Base-by-base conservation (phyloP, 2,797 vertebrate genomes). In the Myioborus melanocephalus region DNA sequence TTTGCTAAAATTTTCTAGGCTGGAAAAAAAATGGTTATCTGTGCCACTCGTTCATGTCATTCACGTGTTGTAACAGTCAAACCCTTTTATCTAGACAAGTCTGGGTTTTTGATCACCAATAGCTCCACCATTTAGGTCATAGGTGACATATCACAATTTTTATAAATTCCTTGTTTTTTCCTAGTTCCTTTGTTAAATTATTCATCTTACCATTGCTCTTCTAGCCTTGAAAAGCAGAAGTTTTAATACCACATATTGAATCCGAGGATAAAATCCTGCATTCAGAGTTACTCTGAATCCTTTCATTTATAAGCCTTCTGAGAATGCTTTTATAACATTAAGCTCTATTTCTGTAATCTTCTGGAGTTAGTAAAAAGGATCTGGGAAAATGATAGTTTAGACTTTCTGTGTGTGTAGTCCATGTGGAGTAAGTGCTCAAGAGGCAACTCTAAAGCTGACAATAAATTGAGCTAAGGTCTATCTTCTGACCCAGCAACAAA, bases 1-100 rank as follows among this genome's bases (percentile, higher is more conserved):
- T 79, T 90, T 83, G 20, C 24, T 49, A 88, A 59, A 83, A 60
- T 9, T 68, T 86, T 86, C 23, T 56, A 63, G 20, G 3, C 12
- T 72, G 32, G 57, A 30, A 84, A 37, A 3, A 8, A 41, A 35
- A 55, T 3, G 3, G 8, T n/a, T 68, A 43, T 64, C 32, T 76
- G 6, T 35, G 73, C 7, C 26, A 32, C 22, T 68, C 24, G 21
- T 28, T 70, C 8, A 53, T 35, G 20, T 65, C 26, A 30, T 47
- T 80, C 27, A 52, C 0, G 0, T 27, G 46, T 56, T 14, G 1
- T 32, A 72, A 52, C 17, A 83, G 37, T 32, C 15, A 60, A 69
- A 44, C 52, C 30, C 22, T 80, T 76, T 89, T 23, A 44, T 65
- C 13, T 72, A 64, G 34, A 68, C 13, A 60, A 10, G 49, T 46